Evolutionary conservation across 2,797 vertebrate genomes (phyloP).

Genomic region (Microctenopoma steveboyesi): DNA sequence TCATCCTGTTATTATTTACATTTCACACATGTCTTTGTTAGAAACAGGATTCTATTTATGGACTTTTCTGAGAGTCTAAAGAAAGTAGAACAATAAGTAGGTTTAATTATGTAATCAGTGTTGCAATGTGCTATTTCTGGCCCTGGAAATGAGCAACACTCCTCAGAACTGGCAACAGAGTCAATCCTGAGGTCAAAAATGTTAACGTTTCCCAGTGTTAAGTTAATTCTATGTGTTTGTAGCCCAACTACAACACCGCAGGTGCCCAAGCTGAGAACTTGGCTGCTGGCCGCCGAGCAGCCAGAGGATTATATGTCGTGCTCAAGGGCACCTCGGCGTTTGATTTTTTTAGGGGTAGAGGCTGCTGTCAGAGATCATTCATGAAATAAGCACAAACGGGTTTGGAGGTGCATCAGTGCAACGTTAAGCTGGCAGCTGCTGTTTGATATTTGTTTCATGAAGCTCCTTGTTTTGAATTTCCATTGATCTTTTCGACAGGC

Average conservation of each 20-base stretch:
- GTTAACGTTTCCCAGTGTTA: conserved; percentile 30
- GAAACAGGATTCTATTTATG: background rate
- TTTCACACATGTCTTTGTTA: too few species aligned
- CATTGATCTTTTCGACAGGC: conserved; percentile 67
- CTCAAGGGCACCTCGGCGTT: conserved; percentile 47
- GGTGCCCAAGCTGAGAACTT: conserved; percentile 29
- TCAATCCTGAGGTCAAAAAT: conserved; percentile 31
- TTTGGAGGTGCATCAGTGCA: conserved; percentile 28
- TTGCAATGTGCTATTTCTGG: conserved; percentile 2
- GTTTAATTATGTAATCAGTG: background rate
- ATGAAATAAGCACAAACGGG: conserved; percentile 6
- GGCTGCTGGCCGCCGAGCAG: conserved; percentile 33
- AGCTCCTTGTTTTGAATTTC: conserved; percentile 66
- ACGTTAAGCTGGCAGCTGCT: conserved; percentile 48
- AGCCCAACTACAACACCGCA: conserved; percentile 28
- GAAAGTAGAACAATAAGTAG: background rate
- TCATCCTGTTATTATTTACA: too few species aligned
- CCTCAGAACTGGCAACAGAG: conserved; percentile 22
- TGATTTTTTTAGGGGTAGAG: conserved; percentile 2
- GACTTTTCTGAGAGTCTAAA: background rate
- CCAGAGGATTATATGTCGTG: conserved; percentile 50
- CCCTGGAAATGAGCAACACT: conserved; percentile 21
- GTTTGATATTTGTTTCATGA: conserved; percentile 64
- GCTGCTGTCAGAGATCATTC: conserved; percentile 28
- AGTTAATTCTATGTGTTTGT: conserved; percentile 45